Conservation (phyloP, 2,797 vertebrate species). For the Balearica regulorum region DNA sequence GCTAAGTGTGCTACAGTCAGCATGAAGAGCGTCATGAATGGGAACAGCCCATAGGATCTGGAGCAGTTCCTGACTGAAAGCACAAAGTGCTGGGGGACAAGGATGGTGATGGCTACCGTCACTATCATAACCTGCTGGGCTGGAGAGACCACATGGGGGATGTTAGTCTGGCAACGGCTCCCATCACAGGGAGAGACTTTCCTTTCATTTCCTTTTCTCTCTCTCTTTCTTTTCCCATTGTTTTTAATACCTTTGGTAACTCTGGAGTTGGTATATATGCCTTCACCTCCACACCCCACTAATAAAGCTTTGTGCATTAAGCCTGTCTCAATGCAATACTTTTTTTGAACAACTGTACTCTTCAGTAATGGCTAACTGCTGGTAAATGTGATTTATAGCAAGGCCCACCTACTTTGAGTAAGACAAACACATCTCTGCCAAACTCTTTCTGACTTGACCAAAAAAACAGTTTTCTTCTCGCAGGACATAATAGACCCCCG, state of each 20-base stretch:
- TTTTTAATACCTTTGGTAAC: background rate
- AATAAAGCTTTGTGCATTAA: background rate
- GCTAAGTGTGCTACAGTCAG: background rate
- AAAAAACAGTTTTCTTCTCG: background rate
- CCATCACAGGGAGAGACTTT: background rate
- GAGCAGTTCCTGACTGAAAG: background rate
- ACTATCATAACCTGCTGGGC: background rate
- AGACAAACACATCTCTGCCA: background rate
- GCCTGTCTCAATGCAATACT: background rate
- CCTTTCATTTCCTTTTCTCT: background rate
- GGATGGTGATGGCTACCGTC: background rate
- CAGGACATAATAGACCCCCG: background rate
- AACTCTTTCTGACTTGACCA: background rate
- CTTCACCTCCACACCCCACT: background rate
- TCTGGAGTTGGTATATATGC: background rate
- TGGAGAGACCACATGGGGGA: accelerated
- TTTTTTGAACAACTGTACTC: background rate
- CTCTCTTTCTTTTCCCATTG: background rate
- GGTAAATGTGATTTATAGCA: background rate
- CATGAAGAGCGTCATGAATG: background rate
- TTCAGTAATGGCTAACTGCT: background rate
- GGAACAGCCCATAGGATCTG: background rate
- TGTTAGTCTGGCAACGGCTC: background rate
- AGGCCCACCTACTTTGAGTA: background rate
- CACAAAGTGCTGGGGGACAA: background rate